Evolutionary conservation across 64 coral and sea anemone genomes (phyloP).

Genomic region (Montipora efflorescens): DNA sequence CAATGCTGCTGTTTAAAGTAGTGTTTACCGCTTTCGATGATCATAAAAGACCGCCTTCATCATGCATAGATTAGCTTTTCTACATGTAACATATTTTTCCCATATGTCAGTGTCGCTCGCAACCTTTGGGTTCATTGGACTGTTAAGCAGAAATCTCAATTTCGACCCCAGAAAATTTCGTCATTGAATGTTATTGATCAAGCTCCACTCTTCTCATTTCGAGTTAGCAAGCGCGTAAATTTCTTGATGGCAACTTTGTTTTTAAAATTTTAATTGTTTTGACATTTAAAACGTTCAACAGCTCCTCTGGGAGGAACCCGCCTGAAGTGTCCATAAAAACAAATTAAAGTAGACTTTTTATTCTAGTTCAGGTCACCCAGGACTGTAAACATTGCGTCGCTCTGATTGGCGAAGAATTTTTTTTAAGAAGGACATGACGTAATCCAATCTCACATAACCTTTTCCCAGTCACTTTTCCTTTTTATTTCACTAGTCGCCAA

Average conservation of each 20-base stretch:
- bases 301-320: too few species aligned
- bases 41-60: slow-evolving; percentile 26
- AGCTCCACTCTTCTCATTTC: background rate
- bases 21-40: slow-evolving; percentile 34
- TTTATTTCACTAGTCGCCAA: too few species aligned
- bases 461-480: too few species aligned
- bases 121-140: background rate
- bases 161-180: background rate
- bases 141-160: background rate
- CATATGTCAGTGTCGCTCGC: background rate
- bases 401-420: too few species aligned
- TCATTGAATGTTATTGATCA: background rate
- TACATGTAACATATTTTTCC: background rate
- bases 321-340: too few species aligned
- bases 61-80: background rate
- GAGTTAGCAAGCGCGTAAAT: background rate
- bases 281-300: slow-evolving; percentile 11
- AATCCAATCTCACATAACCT: too few species aligned
- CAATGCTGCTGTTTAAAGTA: slow-evolving; percentile 25
- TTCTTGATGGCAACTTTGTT: background rate
- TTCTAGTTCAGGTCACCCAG: too few species aligned
- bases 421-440: too few species aligned
- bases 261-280: background rate
- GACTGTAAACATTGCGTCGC: too few species aligned
- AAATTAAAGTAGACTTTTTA: too few species aligned